phyloP scores from a whole-genome alignment of 1,140 invertebrate species.

The Colletes latitarsis region DNA sequence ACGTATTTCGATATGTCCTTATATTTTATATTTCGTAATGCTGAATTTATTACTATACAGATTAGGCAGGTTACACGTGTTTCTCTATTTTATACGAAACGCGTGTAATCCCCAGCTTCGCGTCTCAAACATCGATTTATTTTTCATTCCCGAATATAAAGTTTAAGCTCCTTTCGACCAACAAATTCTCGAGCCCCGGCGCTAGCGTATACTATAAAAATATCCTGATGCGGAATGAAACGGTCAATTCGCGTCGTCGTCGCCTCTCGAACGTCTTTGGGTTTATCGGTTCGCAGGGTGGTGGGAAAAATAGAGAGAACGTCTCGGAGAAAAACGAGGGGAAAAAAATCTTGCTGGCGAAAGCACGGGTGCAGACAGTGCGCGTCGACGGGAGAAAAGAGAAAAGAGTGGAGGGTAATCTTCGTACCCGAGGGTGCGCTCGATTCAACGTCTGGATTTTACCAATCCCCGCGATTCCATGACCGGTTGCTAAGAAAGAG shows the following conservation, averaged over 20 bases:
- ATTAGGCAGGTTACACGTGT: too few relatives aligned
- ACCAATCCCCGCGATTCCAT: constrained; percentile 23
- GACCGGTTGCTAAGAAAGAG: background rate
- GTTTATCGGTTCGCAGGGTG: constrained; percentile 48
- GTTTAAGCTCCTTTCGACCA: too few relatives aligned
- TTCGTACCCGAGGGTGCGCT: constrained; percentile 53
- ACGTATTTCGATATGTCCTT: too few relatives aligned
- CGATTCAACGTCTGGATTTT: constrained; percentile 52
- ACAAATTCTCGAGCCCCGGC: too few relatives aligned
- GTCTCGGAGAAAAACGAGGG: constrained; percentile 7
- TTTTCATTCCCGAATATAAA: too few relatives aligned
- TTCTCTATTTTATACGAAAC: too few relatives aligned
- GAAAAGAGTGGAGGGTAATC: constrained; percentile 42
- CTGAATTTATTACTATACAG: too few relatives aligned
- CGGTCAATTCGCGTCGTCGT: constrained; percentile 25
- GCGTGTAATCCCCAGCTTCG: too few relatives aligned
- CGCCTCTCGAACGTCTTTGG: constrained; percentile 21
- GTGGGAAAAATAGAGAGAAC: background rate
- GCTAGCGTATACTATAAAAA: background rate
- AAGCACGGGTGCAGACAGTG: constrained; percentile 18
- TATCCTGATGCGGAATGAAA: background rate
- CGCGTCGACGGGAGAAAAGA: constrained; percentile 17
- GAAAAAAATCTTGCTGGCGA: constrained; percentile 15
- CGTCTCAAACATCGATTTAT: too few relatives aligned
- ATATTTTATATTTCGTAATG: too few relatives aligned